Percentiles rank a stretch among this genome's conserved stretches.
Evolutionary conservation across 2,888 invertebrate genomes (phyloP).

Genomic region (Drosophila basisetae): DNA sequence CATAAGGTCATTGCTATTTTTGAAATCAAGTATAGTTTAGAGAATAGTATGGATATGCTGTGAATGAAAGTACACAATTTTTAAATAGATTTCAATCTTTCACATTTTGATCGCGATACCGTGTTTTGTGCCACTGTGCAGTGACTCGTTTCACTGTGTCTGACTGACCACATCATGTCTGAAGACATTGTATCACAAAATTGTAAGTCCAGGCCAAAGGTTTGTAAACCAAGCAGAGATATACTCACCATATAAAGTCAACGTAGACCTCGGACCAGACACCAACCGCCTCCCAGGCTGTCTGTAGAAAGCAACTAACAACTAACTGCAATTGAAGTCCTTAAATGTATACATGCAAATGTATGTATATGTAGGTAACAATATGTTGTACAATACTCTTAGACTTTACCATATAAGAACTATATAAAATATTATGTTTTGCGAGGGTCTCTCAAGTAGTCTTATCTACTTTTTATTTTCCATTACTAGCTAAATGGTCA

Average conservation of each 20-base stretch:
- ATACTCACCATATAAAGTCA: constrained; percentile 34
- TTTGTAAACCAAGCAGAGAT: constrained; percentile 68
- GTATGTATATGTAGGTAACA: constrained; percentile 55
- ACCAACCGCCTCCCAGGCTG: constrained; percentile 45
- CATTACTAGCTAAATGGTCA: constrained; percentile 59
- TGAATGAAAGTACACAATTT: background rate
- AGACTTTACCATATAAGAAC: constrained; percentile 59
- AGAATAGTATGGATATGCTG: background rate
- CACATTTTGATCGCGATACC: constrained; percentile 32
- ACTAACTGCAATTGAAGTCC: constrained; percentile 52
- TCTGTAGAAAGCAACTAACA: constrained; percentile 52
- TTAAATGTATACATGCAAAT: constrained; percentile 28
- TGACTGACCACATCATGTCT: constrained; percentile 40
- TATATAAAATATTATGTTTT: constrained; percentile 52
- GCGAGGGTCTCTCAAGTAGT: constrained; percentile 73
- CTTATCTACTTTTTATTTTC: constrained; percentile 59
- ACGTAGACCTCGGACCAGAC: constrained; percentile 56
- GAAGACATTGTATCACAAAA: constrained; percentile 32
- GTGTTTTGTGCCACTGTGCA: constrained; percentile 58
- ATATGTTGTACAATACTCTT: constrained; percentile 61
- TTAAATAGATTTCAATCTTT: background rate
- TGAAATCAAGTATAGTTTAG: background rate
- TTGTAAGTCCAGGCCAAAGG: constrained; percentile 62
- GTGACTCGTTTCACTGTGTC: constrained; percentile 40
- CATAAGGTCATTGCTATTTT: background rate